Percentiles rank a stretch among this genome's conserved stretches.
These are phyloP conservation scores for Catharus fuscescens DNA, from an alignment of 2,113 vertebrate species.

Conservation along the genomic window DNA sequence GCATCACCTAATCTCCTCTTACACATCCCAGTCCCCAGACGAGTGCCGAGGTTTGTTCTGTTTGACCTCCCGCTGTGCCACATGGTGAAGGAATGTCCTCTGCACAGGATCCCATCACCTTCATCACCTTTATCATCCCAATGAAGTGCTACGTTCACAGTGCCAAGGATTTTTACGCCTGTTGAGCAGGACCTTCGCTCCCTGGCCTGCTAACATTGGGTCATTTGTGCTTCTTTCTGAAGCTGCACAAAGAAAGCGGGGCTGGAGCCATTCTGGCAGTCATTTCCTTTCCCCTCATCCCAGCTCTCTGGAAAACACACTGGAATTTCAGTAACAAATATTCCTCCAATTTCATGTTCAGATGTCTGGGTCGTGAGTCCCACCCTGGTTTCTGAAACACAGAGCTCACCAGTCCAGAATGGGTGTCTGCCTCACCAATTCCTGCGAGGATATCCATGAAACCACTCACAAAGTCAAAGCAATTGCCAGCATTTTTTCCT, in stretches of 20 bases:
- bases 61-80: neutral
- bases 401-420: neutral
- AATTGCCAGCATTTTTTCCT: constrained; percentile 60
- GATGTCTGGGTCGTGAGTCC: neutral
- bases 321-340: constrained; percentile 55
- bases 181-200: neutral
- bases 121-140: neutral
- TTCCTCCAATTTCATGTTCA: constrained; percentile 33
- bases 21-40: neutral
- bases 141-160: neutral
- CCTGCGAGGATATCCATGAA: neutral
- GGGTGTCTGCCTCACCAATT: neutral
- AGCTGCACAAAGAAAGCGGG: neutral
- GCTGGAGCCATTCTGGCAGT: constrained; percentile 18
- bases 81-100: neutral
- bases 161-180: neutral
- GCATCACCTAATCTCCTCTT: constrained; percentile 14
- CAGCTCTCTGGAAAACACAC: constrained; percentile 30
- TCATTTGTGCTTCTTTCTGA: neutral
- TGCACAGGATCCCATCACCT: neutral
- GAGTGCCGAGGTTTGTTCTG: neutral
- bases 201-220: neutral
- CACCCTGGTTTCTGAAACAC: neutral
- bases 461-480: constrained; percentile 30
- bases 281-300: neutral